phyloP scores from a whole-genome alignment of 2,113 vertebrate genomes.

The Pteruthius melanotis region DNA sequence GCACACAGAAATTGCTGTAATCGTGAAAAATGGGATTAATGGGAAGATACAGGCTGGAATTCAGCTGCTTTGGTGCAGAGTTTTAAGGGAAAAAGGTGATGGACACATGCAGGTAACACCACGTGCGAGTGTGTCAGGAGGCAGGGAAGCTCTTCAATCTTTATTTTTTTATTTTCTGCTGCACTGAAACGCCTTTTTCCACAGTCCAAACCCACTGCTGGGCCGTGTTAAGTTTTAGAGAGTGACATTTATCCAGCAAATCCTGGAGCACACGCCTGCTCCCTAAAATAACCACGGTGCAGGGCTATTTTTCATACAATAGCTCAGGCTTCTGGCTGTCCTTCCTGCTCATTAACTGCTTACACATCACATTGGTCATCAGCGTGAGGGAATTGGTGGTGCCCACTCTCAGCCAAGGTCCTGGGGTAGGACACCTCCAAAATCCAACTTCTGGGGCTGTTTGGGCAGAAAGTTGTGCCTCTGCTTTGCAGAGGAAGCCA shows the following conservation, averaged over 20 bases:
- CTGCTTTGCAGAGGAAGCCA: neutral
- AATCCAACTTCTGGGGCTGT: neutral
- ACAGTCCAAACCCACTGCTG: constrained; percentile 5
- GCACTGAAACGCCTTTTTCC: neutral
- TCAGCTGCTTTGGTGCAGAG: neutral
- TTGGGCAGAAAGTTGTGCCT: neutral
- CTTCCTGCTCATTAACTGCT: neutral
- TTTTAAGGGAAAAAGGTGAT: neutral
- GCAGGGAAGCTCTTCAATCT: neutral
- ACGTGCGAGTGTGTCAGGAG: neutral
- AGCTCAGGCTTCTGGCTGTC: neutral
- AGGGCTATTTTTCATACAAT: constrained; percentile 56
- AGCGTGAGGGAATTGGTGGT: neutral
- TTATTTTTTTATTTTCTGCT: neutral
- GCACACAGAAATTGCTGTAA: accelerated
- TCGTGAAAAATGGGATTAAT: neutral
- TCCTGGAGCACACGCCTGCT: constrained; percentile 65
- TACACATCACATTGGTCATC: neutral
- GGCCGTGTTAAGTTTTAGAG: constrained; percentile 55
- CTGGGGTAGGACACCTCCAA: neutral
- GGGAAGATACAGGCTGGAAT: neutral
- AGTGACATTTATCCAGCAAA: constrained; percentile 64
- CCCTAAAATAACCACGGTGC: constrained; percentile 70
- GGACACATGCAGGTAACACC: neutral
- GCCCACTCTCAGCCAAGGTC: neutral